These are phyloP conservation scores for Pipistrellus pygmaeus DNA, from an alignment of 2,797 vertebrate genomes.

Conservation along the genomic window DNA sequence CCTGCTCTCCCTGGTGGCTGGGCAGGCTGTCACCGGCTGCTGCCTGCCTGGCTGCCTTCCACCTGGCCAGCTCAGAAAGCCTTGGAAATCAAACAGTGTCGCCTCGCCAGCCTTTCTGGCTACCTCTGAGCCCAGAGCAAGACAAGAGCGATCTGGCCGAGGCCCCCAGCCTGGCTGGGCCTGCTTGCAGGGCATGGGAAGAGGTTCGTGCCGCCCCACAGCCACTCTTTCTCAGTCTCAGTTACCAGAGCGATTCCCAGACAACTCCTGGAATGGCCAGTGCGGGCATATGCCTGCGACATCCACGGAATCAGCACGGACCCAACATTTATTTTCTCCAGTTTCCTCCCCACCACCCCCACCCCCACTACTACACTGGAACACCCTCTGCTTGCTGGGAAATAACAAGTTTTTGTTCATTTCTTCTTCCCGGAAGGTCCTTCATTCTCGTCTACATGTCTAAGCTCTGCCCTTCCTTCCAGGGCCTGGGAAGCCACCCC, in stretches of 20 bases:
- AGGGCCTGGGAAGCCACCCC: background rate
- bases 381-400: background rate
- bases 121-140: background rate
- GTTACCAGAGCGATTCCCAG: constrained; percentile 12
- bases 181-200: background rate
- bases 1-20: background rate
- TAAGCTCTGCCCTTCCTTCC: background rate
- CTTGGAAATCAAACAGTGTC: constrained; percentile 41
- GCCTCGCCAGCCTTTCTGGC: background rate
- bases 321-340: background rate
- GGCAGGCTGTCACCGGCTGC: constrained; percentile 71
- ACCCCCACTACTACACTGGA: background rate
- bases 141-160: background rate
- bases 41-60: constrained; percentile 84
- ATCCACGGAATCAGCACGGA: background rate
- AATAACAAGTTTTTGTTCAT: background rate
- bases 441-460: background rate
- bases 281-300: background rate
- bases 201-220: background rate
- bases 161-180: accelerated
- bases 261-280: constrained; percentile 58
- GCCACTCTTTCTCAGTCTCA: background rate
- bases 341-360: background rate
- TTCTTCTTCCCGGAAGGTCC: background rate
- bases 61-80: constrained; percentile 75